Conservation (phyloP, 2,113 vertebrate species). For the Melospiza georgiana region DNA sequence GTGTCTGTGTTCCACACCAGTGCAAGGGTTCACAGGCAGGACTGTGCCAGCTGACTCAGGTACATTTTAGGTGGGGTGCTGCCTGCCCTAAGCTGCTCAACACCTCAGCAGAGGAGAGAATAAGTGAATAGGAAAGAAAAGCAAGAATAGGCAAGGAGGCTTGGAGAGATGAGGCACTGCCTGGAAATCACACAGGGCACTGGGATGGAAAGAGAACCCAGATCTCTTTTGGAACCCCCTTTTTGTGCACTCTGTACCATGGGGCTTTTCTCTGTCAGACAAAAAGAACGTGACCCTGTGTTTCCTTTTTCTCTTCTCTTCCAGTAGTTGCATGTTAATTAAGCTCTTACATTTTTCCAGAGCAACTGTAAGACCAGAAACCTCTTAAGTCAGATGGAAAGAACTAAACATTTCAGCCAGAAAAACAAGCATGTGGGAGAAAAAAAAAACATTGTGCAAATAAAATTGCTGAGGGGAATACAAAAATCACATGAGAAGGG, state of each 20-base stretch:
- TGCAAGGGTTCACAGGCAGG: not conserved
- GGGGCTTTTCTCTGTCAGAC: not conserved
- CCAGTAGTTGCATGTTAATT: not conserved
- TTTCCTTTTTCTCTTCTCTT: slow-evolving; percentile 15
- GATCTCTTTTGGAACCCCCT: not conserved
- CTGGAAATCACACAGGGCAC: not conserved
- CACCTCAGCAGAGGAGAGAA: not conserved
- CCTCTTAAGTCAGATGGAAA: slow-evolving; percentile 50
- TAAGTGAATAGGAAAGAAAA: not conserved
- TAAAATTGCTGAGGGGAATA: slow-evolving; percentile 13
- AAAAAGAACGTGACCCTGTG: not conserved
- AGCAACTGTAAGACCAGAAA: slow-evolving; percentile 32
- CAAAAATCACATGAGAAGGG: slow-evolving; percentile 11
- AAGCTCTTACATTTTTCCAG: slow-evolving; percentile 34
- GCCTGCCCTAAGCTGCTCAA: not conserved
- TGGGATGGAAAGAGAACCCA: not conserved
- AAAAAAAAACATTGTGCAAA: slow-evolving; percentile 17
- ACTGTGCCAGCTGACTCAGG: not conserved
- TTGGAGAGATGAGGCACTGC: not conserved
- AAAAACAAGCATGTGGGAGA: not conserved
- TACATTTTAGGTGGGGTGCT: not conserved
- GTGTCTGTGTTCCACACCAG: not conserved
- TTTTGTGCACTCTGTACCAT: not conserved
- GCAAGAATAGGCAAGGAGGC: not conserved
- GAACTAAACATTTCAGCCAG: slow-evolving; percentile 31